Conservation (phyloP, 1,140 invertebrate genomes). For the Drosophila eugracilis region DNA sequence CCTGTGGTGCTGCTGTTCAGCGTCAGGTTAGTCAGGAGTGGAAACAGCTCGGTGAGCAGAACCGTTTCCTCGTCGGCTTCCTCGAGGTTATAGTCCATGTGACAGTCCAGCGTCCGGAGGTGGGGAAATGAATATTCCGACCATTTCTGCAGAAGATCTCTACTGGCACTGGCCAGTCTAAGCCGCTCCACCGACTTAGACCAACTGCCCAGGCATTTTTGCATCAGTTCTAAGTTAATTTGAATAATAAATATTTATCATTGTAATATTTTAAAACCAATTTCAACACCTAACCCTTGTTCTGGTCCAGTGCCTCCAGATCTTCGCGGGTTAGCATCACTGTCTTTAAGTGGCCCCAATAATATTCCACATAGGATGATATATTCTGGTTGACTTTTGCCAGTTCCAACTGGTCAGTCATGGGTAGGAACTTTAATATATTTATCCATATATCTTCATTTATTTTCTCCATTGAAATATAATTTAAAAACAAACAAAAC, state of each 20-base stretch:
- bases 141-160: conserved; percentile 20
- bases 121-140: conserved; percentile 31
- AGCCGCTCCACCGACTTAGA: conserved; percentile 37
- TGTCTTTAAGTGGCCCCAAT: conserved; percentile 25
- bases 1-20: conserved; percentile 42
- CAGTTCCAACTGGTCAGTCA: conserved; percentile 42
- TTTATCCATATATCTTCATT: conserved; percentile 48
- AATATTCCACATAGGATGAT: conserved; percentile 9
- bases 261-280: no score
- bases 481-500: neutral
- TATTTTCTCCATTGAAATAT: conserved; percentile 7
- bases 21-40: conserved; percentile 26
- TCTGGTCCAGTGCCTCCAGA: conserved; percentile 9
- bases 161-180: neutral
- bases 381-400: conserved; percentile 5
- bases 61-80: conserved; percentile 35
- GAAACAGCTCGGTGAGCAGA: conserved; percentile 48
- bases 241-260: no score
- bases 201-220: conserved; percentile 21
- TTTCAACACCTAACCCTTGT: neutral
- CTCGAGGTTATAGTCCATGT: conserved; percentile 17
- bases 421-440: conserved; percentile 33
- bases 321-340: neutral
- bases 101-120: conserved; percentile 17
- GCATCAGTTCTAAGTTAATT: conserved; percentile 4